Conservation (phyloP, 1,140 invertebrate genomes). For the Cyphomyrmex costatus region DNA sequence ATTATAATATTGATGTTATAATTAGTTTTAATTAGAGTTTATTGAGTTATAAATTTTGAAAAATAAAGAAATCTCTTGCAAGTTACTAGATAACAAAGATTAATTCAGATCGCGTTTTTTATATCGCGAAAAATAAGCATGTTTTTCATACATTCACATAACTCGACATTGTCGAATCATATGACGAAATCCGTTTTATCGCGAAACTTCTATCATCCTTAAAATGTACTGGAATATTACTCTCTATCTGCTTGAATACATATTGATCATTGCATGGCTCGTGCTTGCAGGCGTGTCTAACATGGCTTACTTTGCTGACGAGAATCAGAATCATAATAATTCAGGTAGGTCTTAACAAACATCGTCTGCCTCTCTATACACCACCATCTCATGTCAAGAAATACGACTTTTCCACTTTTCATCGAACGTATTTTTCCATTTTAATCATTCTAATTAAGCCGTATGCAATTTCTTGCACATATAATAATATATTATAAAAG, state of each 20-base stretch:
- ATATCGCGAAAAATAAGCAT: slow-evolving; percentile 27
- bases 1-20: no score
- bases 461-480: neutral
- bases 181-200: slow-evolving; percentile 62
- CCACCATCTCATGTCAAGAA: neutral
- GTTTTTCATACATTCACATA: slow-evolving; percentile 1
- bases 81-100: slow-evolving; percentile 10
- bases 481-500: neutral
- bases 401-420: slow-evolving; percentile 4
- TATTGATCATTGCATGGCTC: slow-evolving; percentile 86
- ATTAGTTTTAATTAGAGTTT: no score
- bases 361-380: slow-evolving; percentile 15
- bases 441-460: slow-evolving; percentile 23
- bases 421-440: neutral
- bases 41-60: neutral
- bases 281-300: slow-evolving; percentile 87
- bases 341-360: slow-evolving; percentile 84
- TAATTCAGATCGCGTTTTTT: neutral
- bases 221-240: slow-evolving; percentile 76
- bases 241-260: slow-evolving; percentile 78
- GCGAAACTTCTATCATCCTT: slow-evolving; percentile 12
- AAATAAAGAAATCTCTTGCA: neutral
- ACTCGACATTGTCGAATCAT: slow-evolving; percentile 16
- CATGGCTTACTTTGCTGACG: slow-evolving; percentile 87
- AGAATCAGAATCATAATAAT: slow-evolving; percentile 87